These are phyloP conservation scores for Cisticola juncidis DNA, from an alignment of 2,113 vertebrate species.

Conservation along the genomic window DNA sequence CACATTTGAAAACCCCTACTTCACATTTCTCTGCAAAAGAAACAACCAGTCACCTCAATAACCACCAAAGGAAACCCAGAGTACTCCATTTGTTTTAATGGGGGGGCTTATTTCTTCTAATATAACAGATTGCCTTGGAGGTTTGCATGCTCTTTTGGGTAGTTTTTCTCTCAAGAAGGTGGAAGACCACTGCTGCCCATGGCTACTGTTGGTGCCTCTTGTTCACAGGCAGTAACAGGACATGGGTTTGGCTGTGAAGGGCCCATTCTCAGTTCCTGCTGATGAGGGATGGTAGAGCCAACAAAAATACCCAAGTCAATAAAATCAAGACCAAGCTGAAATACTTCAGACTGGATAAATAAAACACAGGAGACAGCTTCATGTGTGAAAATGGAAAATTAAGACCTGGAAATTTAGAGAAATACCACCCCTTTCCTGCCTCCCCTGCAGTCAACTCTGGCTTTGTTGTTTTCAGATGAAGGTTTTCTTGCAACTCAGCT, in stretches of 20 bases:
- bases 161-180: neutral
- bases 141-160: neutral
- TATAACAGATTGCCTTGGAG: neutral
- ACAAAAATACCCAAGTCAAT: slow-evolving; percentile 21
- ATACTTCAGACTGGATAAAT: neutral
- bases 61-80: neutral
- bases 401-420: neutral
- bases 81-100: neutral
- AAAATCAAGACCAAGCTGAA: neutral
- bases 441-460: neutral
- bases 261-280: neutral
- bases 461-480: neutral
- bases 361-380: slow-evolving; percentile 3
- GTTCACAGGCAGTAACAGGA: neutral
- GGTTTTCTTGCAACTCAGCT: neutral
- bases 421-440: neutral
- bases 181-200: neutral
- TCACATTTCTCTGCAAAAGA: slow-evolving; percentile 12
- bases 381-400: slow-evolving; percentile 18
- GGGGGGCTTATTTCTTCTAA: neutral
- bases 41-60: neutral
- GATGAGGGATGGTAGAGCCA: neutral
- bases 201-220: neutral
- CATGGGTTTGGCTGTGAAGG: neutral
- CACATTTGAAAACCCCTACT: neutral